phyloP scores from a whole-genome alignment of 2,113 vertebrate genomes.

The Pangasianodon gigas region DNA sequence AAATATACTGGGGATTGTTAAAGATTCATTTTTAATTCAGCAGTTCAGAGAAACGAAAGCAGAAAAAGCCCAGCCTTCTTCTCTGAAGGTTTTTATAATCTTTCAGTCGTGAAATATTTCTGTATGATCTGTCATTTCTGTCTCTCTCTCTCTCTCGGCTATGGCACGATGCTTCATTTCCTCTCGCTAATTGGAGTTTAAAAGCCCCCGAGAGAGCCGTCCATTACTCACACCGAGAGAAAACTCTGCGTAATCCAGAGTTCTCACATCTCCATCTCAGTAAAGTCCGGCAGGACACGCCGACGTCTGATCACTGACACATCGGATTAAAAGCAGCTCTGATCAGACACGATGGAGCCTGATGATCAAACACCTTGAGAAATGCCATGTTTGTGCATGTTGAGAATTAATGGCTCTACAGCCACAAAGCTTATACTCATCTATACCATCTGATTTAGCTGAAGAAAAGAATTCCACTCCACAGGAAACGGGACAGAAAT shows the following conservation, averaged over 20 bases:
- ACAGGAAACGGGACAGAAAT: neutral
- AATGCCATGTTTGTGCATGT: neutral
- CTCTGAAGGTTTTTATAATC: neutral
- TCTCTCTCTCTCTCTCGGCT: slow-evolving; percentile 15
- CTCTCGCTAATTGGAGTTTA: slow-evolving; percentile 54
- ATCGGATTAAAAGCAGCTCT: neutral
- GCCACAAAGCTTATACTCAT: neutral
- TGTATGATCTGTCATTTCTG: slow-evolving; percentile 12
- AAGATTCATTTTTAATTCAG: neutral
- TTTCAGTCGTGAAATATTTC: slow-evolving; percentile 1
- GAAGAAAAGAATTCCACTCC: neutral
- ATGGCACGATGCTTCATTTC: slow-evolving; percentile 42
- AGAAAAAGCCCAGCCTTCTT: neutral
- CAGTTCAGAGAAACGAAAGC: neutral
- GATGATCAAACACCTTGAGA: neutral
- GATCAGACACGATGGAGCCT: neutral
- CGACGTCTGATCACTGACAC: neutral
- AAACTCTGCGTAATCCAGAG: slow-evolving; percentile 36
- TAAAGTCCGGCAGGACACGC: neutral
- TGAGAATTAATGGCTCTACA: neutral
- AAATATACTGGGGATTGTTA: neutral
- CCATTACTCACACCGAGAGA: slow-evolving; percentile 26
- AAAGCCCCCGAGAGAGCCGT: slow-evolving; percentile 36
- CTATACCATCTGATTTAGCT: neutral
- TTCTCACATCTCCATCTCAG: neutral